phyloP scores from a whole-genome alignment of 2,888 invertebrate genomes.

The Nomada ferruginata region DNA sequence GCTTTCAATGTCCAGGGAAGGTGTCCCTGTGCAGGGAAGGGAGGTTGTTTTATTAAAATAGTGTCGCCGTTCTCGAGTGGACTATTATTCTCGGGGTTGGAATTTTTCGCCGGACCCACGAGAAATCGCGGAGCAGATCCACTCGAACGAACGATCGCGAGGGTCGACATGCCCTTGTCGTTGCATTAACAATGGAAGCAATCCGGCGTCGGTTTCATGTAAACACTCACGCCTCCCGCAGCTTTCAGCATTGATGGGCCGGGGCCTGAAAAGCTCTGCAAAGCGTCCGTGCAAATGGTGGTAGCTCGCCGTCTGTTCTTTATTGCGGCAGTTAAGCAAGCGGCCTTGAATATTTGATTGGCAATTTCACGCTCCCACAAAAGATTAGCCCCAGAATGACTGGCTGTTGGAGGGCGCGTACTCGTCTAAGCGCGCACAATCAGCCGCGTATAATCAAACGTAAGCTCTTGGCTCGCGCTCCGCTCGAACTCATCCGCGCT shows the following conservation, averaged over 20 bases:
- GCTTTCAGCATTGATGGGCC: slow-evolving; percentile 58
- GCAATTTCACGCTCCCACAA: slow-evolving; percentile 76
- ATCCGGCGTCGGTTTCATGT: slow-evolving; percentile 67
- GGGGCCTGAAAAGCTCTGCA: slow-evolving; percentile 67
- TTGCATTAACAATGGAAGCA: slow-evolving; percentile 68
- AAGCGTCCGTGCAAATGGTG: slow-evolving; percentile 66
- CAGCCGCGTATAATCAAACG: slow-evolving; percentile 64
- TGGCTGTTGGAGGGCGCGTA: slow-evolving; percentile 31
- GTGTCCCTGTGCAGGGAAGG: neutral
- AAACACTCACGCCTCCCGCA: slow-evolving; percentile 61
- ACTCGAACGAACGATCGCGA: slow-evolving; percentile 10
- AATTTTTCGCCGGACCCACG: too few species aligned
- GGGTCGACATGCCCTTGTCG: slow-evolving; percentile 25
- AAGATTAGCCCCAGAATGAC: slow-evolving; percentile 64
- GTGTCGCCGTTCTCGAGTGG: slow-evolving; percentile 9
- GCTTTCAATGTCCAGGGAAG: neutral
- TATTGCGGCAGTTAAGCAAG: slow-evolving; percentile 75
- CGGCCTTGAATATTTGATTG: slow-evolving; percentile 78
- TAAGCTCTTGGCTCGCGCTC: slow-evolving; percentile 20
- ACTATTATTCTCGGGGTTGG: too few species aligned
- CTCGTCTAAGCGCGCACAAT: slow-evolving; percentile 56
- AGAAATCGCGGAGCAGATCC: too few species aligned
- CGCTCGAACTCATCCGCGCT: too few species aligned
- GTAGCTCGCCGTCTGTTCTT: slow-evolving; percentile 67
- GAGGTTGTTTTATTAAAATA: slow-evolving; percentile 6